Evolutionary conservation across 2,888 invertebrate genomes (phyloP).

Genomic region (Zygogramma bicolorata): DNA sequence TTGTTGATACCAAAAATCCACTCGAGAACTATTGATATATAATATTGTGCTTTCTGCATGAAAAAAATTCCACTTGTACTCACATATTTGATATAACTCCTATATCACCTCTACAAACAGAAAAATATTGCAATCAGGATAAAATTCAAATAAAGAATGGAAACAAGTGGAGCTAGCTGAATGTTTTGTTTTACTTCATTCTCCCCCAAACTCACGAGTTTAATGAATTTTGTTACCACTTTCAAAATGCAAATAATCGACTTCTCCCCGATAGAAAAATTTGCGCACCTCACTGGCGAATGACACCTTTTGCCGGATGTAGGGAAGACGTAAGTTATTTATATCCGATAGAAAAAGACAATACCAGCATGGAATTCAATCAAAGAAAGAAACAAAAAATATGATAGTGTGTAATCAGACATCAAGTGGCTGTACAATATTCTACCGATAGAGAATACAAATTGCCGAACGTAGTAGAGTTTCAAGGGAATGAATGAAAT

Average conservation of each 20-base stretch:
- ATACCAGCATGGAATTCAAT: constrained; percentile 44
- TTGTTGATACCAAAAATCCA: too few species aligned
- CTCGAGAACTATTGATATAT: too few species aligned
- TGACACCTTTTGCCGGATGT: constrained; percentile 63
- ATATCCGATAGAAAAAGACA: constrained; percentile 65
- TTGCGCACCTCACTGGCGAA: constrained; percentile 29
- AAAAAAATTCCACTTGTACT: too few species aligned
- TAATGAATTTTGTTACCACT: too few species aligned
- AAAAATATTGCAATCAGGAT: too few species aligned
- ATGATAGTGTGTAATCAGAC: constrained; percentile 68
- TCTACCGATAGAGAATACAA: constrained; percentile 60
- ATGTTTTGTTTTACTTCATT: too few species aligned
- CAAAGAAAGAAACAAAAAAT: constrained; percentile 63
- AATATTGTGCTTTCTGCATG: too few species aligned
- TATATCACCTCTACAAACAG: too few species aligned
- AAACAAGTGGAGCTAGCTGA: too few species aligned
- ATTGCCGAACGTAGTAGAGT: constrained; percentile 6
- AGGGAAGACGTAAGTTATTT: constrained; percentile 65
- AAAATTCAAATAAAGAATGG: too few species aligned
- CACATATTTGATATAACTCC: too few species aligned
- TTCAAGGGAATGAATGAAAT: not conserved
- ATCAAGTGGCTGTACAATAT: constrained; percentile 63
- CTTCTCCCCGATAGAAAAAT: not conserved
- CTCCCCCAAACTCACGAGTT: too few species aligned
- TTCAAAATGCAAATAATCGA: not conserved